A percentile compares a stretch with the other conserved stretches of the same genome.
Conservation (phyloP, 2,888 invertebrate genomes). For the Schizaphis graminum region DNA sequence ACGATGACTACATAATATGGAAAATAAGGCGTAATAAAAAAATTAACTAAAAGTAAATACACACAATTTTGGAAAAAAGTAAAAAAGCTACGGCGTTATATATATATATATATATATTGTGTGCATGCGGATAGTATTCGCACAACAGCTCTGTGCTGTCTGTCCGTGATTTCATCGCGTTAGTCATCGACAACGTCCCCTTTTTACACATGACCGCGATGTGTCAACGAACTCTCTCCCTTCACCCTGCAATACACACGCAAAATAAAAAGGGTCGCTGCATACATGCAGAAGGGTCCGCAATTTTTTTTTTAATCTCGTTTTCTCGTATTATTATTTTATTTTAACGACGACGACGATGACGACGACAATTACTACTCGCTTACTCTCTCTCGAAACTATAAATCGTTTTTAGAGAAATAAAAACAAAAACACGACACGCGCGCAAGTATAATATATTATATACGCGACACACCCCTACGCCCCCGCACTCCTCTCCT, state of each 20-base stretch:
- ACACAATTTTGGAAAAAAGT: neutral
- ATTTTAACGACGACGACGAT: slow-evolving; percentile 1
- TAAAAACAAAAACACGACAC: slow-evolving; percentile 8
- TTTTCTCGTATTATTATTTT: slow-evolving; percentile 11
- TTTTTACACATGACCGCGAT: neutral
- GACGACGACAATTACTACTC: neutral
- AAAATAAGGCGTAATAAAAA: neutral
- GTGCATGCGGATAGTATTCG: neutral
- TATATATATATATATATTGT: neutral
- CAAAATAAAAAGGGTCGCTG: slow-evolving; percentile 48
- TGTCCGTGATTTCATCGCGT: slow-evolving; percentile 15
- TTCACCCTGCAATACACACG: neutral
- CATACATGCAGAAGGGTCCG: slow-evolving; percentile 45
- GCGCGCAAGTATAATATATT: neutral
- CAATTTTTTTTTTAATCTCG: slow-evolving; percentile 1
- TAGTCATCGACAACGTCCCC: slow-evolving; percentile 55
- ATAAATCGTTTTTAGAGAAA: slow-evolving; percentile 48
- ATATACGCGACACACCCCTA: slow-evolving; percentile 43
- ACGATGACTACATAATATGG: neutral
- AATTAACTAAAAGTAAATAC: neutral
- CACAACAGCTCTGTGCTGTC: neutral
- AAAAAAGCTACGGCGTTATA: neutral
- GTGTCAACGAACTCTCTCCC: slow-evolving; percentile 65
- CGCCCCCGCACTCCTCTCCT: neutral
- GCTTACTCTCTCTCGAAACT: neutral